Conservation (phyloP, 2,888 invertebrate genomes). For the Leptopilina myrica region DNA sequence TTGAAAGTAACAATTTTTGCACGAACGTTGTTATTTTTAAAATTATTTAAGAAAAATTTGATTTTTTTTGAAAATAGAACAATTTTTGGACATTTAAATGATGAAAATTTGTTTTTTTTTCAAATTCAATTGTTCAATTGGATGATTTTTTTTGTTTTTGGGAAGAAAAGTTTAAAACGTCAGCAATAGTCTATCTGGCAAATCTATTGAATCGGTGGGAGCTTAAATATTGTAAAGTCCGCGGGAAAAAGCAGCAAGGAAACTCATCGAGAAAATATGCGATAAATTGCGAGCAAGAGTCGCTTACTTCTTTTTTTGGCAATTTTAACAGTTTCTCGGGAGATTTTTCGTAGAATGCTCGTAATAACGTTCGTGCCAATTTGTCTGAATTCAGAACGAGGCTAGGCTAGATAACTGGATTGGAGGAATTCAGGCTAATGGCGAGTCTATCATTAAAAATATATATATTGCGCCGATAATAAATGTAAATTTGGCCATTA, state of each 20-base stretch:
- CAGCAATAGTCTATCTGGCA: conserved; percentile 17
- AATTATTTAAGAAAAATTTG: too few species aligned
- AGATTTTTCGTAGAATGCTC: not conserved
- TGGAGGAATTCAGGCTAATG: conserved; percentile 61
- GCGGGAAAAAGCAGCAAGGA: conserved; percentile 14
- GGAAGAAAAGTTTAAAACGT: not conserved
- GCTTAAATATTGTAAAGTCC: conserved; percentile 18
- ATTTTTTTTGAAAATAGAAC: too few species aligned
- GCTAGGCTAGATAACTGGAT: conserved; percentile 63
- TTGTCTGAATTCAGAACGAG: conserved; percentile 64
- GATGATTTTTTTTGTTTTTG: not conserved
- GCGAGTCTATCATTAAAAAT: conserved; percentile 44
- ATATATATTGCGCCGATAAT: conserved; percentile 42
- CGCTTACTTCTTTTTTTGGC: not conserved
- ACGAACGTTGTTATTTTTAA: too few species aligned
- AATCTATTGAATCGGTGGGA: not conserved
- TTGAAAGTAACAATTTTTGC: too few species aligned
- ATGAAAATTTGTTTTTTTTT: too few species aligned
- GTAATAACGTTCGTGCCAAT: conserved; percentile 57
- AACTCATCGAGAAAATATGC: not conserved
- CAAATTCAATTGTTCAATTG: not conserved
- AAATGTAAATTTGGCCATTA: not conserved
- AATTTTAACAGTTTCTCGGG: conserved; percentile 11
- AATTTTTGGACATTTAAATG: too few species aligned
- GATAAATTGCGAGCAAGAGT: not conserved